Evolutionary conservation across 1,140 invertebrate species (phyloP).

Genomic region (Rhynchophorus ferrugineus): DNA sequence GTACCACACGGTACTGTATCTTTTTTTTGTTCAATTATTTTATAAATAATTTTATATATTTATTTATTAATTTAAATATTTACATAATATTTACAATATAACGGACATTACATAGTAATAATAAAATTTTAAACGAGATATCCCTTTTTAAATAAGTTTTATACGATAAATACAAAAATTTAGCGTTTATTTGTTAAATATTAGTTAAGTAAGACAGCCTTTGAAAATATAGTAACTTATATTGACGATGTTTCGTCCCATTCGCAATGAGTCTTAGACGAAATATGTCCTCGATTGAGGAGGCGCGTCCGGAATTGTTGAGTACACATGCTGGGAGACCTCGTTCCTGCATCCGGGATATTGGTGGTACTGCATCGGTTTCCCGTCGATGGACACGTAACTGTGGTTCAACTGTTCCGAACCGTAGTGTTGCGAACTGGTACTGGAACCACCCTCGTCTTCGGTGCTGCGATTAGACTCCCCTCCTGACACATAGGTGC

Average conservation of each 20-base stretch:
- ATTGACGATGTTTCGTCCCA: constrained; percentile 8
- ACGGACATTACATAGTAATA: constrained; percentile 29
- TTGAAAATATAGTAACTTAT: constrained; percentile 17
- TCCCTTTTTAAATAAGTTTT: constrained; percentile 6
- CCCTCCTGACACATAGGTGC: constrained; percentile 56
- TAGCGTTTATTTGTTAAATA: not conserved
- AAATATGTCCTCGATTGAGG: constrained; percentile 40
- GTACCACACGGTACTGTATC: constrained; percentile 1
- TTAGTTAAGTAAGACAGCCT: constrained; percentile 23
- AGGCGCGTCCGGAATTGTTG: constrained; percentile 39
- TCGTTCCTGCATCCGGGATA: constrained; percentile 30
- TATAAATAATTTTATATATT: not conserved
- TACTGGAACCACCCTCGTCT: constrained; percentile 52
- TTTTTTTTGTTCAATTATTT: constrained; percentile 1
- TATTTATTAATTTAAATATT: constrained; percentile 23
- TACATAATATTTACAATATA: constrained; percentile 30
- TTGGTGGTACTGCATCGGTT: constrained; percentile 37
- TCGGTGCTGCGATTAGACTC: constrained; percentile 51
- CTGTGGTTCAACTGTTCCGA: constrained; percentile 41
- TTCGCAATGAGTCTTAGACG: constrained; percentile 33
- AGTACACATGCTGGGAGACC: constrained; percentile 38
- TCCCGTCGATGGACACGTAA: constrained; percentile 39
- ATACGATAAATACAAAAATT: constrained; percentile 9
- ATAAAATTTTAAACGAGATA: constrained; percentile 7
- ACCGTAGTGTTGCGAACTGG: constrained; percentile 42